Conservation (phyloP, 2,888 invertebrate species). For the Drosophila vallismaia region DNA sequence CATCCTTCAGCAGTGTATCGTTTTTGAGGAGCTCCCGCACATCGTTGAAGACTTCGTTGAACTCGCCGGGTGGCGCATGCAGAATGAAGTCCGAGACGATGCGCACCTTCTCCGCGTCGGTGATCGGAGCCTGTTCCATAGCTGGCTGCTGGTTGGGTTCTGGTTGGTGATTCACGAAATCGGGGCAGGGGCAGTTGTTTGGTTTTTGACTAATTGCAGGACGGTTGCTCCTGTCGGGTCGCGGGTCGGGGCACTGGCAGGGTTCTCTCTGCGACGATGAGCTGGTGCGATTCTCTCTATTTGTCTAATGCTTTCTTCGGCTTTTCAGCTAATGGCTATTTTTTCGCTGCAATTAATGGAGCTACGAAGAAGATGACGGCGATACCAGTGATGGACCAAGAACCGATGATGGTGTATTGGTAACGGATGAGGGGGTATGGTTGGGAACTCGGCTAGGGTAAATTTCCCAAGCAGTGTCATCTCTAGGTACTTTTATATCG, state of each 20-base stretch:
- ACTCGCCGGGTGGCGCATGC: conserved; percentile 99
- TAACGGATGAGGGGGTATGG: background rate
- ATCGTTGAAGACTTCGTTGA: conserved; percentile 99
- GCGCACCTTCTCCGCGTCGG: conserved; percentile 96
- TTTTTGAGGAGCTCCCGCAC: conserved; percentile 96
- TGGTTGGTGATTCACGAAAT: conserved; percentile 67
- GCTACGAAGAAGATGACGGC: conserved; percentile 31
- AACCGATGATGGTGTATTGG: background rate
- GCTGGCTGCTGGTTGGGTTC: conserved; percentile 16
- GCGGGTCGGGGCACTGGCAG: conserved; percentile 7
- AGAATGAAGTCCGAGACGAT: conserved; percentile 99
- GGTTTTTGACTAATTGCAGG: conserved; percentile 16
- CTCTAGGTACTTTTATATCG: background rate
- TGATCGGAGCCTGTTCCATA: conserved; percentile 86
- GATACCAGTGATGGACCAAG: conserved; percentile 11
- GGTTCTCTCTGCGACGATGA: background rate
- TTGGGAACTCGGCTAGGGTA: background rate
- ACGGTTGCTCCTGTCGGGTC: background rate
- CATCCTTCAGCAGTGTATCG: conserved; percentile 97
- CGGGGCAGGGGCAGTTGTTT: conserved; percentile 55
- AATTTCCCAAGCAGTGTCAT: background rate
- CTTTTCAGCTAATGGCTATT: conserved; percentile 5
- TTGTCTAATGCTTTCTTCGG: conserved; percentile 12
- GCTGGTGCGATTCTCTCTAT: background rate
- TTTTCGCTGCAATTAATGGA: conserved; percentile 27